These are phyloP conservation scores for Alauda arvensis DNA, from an alignment of 2,797 vertebrate species.

Conservation along the genomic window DNA sequence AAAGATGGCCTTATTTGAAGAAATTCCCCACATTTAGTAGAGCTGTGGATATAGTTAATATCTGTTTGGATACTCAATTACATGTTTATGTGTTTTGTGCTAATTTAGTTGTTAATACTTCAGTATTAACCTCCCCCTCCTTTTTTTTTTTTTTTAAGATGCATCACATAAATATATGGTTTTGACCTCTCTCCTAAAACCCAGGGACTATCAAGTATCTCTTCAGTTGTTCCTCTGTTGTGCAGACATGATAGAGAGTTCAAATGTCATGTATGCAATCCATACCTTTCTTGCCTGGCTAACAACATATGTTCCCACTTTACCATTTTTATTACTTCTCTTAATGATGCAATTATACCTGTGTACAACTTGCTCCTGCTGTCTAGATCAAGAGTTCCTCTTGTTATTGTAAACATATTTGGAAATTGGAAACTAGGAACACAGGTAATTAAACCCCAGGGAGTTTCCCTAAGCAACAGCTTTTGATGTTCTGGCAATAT, in stretches of 20 bases:
- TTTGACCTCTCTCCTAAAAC: background rate
- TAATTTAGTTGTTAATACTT: background rate
- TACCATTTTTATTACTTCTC: background rate
- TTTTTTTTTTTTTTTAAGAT: background rate
- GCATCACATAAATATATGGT: background rate
- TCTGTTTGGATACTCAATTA: background rate
- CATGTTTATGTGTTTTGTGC: background rate
- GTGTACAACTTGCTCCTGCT: background rate
- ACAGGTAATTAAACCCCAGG: background rate
- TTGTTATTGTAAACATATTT: background rate
- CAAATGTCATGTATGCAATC: background rate
- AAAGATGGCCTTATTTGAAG: background rate
- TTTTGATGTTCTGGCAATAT: background rate
- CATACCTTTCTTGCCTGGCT: background rate
- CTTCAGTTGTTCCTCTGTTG: background rate
- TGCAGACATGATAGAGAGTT: background rate
- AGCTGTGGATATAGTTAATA: background rate
- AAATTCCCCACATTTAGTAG: background rate
- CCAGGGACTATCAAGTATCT: background rate
- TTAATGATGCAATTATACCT: background rate
- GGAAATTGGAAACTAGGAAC: background rate
- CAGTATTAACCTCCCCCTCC: background rate
- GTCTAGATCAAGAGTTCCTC: background rate
- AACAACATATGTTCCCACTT: background rate
- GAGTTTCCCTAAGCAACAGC: background rate